Percentiles rank a stretch among this genome's conserved stretches.
These are phyloP conservation scores for Stichopus horrens DNA, from an alignment of 53 echinoderm and acorn worm species.

Conservation along the genomic window DNA sequence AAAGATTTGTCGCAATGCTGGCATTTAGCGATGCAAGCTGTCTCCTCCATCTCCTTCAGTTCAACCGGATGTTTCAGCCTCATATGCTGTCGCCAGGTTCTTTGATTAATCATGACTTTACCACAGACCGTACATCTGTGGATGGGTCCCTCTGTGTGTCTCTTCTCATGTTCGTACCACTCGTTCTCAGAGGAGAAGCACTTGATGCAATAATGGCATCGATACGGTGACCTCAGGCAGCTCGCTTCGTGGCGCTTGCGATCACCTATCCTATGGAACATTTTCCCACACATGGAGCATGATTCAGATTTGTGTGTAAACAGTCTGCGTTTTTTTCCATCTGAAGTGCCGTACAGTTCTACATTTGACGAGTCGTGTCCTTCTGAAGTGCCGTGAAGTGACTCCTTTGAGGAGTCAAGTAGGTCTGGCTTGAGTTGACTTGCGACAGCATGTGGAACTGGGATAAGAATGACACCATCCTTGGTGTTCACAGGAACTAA, in stretches of 20 bases:
- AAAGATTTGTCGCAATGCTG: neutral
- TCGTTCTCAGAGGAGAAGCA: neutral
- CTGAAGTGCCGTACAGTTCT: too few relatives aligned
- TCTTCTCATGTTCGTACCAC: neutral
- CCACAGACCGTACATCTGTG: neutral
- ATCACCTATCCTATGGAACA: neutral
- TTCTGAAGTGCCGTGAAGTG: too few relatives aligned
- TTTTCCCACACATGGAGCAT: conserved; percentile 1
- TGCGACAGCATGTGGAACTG: too few relatives aligned
- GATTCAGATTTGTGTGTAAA: neutral
- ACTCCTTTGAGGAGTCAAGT: too few relatives aligned
- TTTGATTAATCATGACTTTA: neutral
- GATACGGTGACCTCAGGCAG: neutral
- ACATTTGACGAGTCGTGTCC: too few relatives aligned
- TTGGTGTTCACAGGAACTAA: too few relatives aligned
- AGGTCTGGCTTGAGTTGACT: too few relatives aligned
- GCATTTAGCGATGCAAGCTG: neutral
- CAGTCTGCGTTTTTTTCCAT: neutral
- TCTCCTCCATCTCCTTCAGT: neutral
- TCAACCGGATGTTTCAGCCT: neutral
- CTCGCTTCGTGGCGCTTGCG: neutral
- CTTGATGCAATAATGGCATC: neutral
- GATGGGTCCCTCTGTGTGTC: conserved; percentile 4
- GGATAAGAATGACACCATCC: too few relatives aligned
- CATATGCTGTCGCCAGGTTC: neutral